phyloP scores from a whole-genome alignment of 23 tunicate species.

The Trididemnum nubilum region DNA sequence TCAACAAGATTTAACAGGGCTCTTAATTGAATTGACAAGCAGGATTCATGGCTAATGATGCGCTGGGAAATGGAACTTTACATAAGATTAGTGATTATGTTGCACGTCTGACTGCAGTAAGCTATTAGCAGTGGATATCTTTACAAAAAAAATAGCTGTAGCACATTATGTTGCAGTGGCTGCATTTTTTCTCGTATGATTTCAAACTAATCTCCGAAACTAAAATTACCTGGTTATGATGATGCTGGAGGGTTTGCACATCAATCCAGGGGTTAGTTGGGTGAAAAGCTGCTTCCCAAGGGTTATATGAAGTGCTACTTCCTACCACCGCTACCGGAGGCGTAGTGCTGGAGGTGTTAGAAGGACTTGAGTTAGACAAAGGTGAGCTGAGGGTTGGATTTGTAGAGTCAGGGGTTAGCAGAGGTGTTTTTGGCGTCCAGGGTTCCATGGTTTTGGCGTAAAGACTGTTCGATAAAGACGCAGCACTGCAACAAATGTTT shows the following conservation, averaged over 20 bases:
- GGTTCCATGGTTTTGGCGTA: constrained; percentile 19
- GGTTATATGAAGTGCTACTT: constrained; percentile 39
- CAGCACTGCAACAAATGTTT: not conserved
- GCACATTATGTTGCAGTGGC: no score
- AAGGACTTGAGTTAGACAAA: not conserved
- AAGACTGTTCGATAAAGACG: constrained; percentile 13
- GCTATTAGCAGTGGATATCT: no score
- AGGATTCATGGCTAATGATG: no score
- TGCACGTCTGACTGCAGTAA: no score
- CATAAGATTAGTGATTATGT: no score
- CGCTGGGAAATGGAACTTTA: no score
- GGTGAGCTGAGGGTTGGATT: not conserved
- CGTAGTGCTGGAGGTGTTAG: not conserved
- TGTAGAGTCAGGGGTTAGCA: not conserved
- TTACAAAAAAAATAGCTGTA: no score
- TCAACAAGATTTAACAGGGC: no score
- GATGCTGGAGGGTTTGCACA: constrained; percentile 74
- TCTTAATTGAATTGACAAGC: no score
- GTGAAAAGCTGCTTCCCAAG: constrained; percentile 89
- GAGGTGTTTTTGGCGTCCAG: constrained; percentile 31
- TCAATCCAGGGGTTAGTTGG: constrained; percentile 81
- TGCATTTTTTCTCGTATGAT: no score
- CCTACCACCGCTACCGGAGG: constrained; percentile 3
- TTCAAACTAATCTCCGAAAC: no score
- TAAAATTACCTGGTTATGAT: constrained; percentile 58